A percentile compares a stretch with the other conserved stretches of the same genome.
Evolutionary conservation across 1,140 invertebrate species (phyloP).

Genomic region (Yoshiicerus persimilis): DNA sequence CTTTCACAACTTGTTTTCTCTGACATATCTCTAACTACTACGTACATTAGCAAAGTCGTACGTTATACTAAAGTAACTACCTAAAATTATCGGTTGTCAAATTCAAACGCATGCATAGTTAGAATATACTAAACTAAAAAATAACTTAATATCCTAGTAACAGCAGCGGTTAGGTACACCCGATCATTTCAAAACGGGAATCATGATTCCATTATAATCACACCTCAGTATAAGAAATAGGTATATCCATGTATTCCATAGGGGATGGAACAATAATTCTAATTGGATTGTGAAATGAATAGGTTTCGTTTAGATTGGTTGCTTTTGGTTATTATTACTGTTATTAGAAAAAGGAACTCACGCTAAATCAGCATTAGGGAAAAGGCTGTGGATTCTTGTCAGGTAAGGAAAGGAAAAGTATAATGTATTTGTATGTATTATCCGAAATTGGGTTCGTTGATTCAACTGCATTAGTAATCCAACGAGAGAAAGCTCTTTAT

Average conservation of each 20-base stretch:
- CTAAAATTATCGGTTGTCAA: too few relatives aligned
- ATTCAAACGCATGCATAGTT: too few relatives aligned
- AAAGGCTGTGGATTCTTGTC: neutral
- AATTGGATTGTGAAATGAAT: neutral
- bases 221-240: neutral
- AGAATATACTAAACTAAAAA: too few relatives aligned
- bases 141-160: neutral
- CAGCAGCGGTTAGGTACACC: neutral
- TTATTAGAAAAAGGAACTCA: neutral
- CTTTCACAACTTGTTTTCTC: neutral
- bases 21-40: neutral
- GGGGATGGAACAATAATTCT: neutral
- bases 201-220: neutral
- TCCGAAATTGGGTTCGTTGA: neutral
- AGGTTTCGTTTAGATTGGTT: neutral
- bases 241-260: too few relatives aligned
- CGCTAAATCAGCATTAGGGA: neutral
- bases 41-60: neutral
- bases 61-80: neutral
- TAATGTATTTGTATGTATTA: neutral
- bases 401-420: neutral
- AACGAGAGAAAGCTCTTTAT: neutral
- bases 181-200: neutral
- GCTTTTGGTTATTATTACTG: neutral
- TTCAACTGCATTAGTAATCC: neutral